These are phyloP conservation scores for Cettia cetti DNA, from an alignment of 2,113 vertebrate genomes.

Conservation along the genomic window DNA sequence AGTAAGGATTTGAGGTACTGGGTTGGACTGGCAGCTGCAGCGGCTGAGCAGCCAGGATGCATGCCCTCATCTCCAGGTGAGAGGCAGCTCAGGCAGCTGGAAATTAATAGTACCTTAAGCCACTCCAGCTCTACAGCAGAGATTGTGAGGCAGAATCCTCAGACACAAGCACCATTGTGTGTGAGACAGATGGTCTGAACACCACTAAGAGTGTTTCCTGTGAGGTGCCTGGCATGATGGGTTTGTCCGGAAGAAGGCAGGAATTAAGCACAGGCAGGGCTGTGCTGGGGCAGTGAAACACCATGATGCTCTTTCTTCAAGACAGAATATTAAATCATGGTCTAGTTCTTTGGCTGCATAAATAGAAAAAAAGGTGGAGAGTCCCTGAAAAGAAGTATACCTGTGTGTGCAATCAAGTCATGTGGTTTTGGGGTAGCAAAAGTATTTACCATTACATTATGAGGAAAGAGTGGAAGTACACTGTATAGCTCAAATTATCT, in stretches of 20 bases:
- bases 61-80: slow-evolving; percentile 25
- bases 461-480: background rate
- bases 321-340: background rate
- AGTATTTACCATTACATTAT: background rate
- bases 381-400: background rate
- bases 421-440: background rate
- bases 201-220: background rate
- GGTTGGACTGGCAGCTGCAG: background rate
- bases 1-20: background rate
- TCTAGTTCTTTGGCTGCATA: background rate
- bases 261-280: background rate
- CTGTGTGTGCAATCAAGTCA: background rate
- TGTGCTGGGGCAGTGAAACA: background rate
- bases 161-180: slow-evolving; percentile 8
- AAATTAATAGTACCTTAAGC: slow-evolving; percentile 44
- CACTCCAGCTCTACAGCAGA: background rate
- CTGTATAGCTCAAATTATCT: background rate
- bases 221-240: background rate
- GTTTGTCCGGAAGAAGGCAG: background rate
- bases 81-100: slow-evolving; percentile 33
- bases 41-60: background rate
- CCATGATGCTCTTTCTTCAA: background rate
- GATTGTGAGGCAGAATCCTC: background rate
- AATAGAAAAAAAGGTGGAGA: background rate
- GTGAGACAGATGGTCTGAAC: slow-evolving; percentile 34